phyloP scores from a whole-genome alignment of 2,797 vertebrate genomes.

The Nannoperca obscura region DNA sequence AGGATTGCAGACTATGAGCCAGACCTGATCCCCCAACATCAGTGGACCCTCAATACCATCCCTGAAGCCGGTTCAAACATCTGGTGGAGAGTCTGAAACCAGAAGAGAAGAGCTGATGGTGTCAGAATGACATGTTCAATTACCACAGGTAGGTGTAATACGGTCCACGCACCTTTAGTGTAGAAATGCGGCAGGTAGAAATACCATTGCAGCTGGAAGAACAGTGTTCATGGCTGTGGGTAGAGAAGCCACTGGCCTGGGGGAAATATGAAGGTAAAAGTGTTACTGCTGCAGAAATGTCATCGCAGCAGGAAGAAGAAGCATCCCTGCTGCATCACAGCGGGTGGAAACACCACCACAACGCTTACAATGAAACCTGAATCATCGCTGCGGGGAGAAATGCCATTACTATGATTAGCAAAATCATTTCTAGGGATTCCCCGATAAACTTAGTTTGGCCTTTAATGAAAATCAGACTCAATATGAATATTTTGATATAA shows the following conservation, averaged over 20 bases:
- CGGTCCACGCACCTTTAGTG: not conserved
- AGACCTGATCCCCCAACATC: not conserved
- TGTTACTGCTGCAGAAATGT: conserved; percentile 5
- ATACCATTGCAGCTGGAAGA: not conserved
- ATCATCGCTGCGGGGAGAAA: conserved; percentile 36
- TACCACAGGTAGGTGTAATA: not conserved
- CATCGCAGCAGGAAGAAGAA: conserved; percentile 26
- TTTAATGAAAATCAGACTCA: not conserved
- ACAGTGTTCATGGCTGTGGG: conserved; percentile 10
- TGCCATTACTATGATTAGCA: not conserved
- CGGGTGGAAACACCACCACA: conserved; percentile 57
- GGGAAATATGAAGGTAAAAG: conserved; percentile 28
- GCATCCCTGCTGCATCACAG: not conserved
- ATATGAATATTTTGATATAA: not conserved
- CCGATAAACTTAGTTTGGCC: not conserved
- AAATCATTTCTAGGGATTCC: conserved; percentile 3
- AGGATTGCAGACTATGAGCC: too few species aligned
- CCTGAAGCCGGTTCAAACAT: not conserved
- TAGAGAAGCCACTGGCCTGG: not conserved
- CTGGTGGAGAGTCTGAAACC: not conserved
- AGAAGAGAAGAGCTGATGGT: not conserved
- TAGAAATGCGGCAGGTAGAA: not conserved
- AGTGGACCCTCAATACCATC: too few species aligned
- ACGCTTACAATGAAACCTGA: conserved; percentile 33
- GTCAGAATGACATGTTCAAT: not conserved